Conservation (phyloP, 1,140 invertebrate species). For the Episyrphus balteatus region DNA sequence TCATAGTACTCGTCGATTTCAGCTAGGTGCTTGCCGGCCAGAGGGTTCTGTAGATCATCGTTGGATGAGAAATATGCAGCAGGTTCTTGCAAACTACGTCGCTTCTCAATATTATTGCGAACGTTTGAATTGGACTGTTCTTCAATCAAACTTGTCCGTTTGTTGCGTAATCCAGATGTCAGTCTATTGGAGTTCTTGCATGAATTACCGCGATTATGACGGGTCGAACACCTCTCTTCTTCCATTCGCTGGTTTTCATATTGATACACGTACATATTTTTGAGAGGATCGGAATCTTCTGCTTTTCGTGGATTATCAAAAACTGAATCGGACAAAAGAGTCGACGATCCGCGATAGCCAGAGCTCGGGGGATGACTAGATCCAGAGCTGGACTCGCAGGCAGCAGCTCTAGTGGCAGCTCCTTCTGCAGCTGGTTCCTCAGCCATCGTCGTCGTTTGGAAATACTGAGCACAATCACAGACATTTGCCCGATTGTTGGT, state of each 20-base stretch:
- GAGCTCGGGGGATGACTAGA: constrained; percentile 69
- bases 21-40: constrained; percentile 40
- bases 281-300: constrained; percentile 17
- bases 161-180: constrained; percentile 37
- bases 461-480: constrained; percentile 48
- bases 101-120: constrained; percentile 47
- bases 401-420: neutral
- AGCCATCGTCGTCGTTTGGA: constrained; percentile 13
- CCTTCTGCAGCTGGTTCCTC: constrained; percentile 18
- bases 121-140: constrained; percentile 44
- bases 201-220: constrained; percentile 6
- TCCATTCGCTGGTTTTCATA: constrained; percentile 54
- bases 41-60: constrained; percentile 39
- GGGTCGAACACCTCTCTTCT: constrained; percentile 21
- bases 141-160: constrained; percentile 73
- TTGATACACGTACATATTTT: constrained; percentile 60
- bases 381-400: constrained; percentile 48
- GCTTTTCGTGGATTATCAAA: constrained; percentile 31
- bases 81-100: constrained; percentile 59
- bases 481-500: constrained; percentile 41
- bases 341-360: constrained; percentile 74
- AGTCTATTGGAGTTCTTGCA: constrained; percentile 37
- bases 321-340: constrained; percentile 66
- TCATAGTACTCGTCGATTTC: constrained; percentile 50
- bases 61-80: constrained; percentile 41